These are phyloP conservation scores for Drosophila sordidula DNA, from an alignment of 2,888 invertebrate species.

Conservation along the genomic window DNA sequence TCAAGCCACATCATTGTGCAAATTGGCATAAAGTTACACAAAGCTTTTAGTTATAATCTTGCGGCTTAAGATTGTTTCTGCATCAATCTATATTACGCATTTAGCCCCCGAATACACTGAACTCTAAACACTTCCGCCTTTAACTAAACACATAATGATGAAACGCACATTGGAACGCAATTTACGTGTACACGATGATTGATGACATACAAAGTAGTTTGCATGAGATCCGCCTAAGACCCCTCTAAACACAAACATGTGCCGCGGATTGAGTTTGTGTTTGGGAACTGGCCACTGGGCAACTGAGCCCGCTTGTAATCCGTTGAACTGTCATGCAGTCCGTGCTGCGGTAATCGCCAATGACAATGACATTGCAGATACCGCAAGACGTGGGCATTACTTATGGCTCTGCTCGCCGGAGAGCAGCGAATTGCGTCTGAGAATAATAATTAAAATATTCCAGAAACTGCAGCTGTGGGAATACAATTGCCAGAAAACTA, in stretches of 20 bases:
- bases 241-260: conserved; percentile 52
- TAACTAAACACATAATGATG: conserved; percentile 52
- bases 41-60: conserved; percentile 46
- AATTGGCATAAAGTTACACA: conserved; percentile 41
- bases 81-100: conserved; percentile 70
- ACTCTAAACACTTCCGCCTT: conserved; percentile 68
- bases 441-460: conserved; percentile 54
- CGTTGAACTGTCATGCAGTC: conserved; percentile 48
- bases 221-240: conserved; percentile 60
- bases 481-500: conserved; percentile 36
- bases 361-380: conserved; percentile 51
- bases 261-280: conserved; percentile 40
- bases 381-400: conserved; percentile 25
- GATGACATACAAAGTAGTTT: conserved; percentile 68
- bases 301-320: conserved; percentile 54
- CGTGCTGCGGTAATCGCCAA: conserved; percentile 26
- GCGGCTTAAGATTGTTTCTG: conserved; percentile 48
- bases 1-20: conserved; percentile 18
- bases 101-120: conserved; percentile 29
- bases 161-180: conserved; percentile 32
- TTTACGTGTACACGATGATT: conserved; percentile 55
- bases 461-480: conserved; percentile 25
- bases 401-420: conserved; percentile 2
- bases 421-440: conserved; percentile 29
- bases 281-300: conserved; percentile 5